Conservation (phyloP, 2,797 vertebrate species). For the Rhabdophis nuchalis region DNA sequence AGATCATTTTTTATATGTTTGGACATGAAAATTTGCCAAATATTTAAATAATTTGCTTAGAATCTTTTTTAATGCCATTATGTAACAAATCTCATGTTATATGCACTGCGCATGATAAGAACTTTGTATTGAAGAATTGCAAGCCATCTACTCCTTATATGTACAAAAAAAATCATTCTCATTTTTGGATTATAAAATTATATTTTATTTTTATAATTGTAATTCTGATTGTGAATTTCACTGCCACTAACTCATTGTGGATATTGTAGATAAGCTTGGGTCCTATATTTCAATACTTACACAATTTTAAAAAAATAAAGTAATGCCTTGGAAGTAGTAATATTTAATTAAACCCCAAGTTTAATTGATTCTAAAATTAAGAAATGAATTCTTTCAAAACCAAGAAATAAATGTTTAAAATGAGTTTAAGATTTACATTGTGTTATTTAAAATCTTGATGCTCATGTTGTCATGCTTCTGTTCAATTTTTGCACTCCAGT, state of each 20-base stretch:
- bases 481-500: conserved; percentile 56
- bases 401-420: conserved; percentile 20
- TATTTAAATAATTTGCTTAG: conserved; percentile 37
- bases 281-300: conserved; percentile 64
- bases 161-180: conserved; percentile 20
- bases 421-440: conserved; percentile 16
- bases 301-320: conserved; percentile 51
- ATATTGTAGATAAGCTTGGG: conserved; percentile 52
- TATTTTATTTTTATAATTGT: conserved; percentile 55
- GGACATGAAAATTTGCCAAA: conserved; percentile 31
- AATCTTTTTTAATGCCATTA: conserved; percentile 32
- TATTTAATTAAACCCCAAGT: background rate
- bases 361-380: conserved; percentile 45
- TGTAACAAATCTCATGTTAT: conserved; percentile 31
- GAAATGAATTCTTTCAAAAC: conserved; percentile 44
- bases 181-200: conserved; percentile 48
- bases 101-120: conserved; percentile 41
- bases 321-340: conserved; percentile 32
- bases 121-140: conserved; percentile 46
- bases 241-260: conserved; percentile 40
- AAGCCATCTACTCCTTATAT: conserved; percentile 38
- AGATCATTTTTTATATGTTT: conserved; percentile 51
- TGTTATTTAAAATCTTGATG: background rate
- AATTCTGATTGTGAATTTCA: conserved; percentile 42
- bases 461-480: conserved; percentile 38